Evolutionary conservation across 2,797 vertebrate genomes (phyloP).

Genomic region (Gallinago stenura): DNA sequence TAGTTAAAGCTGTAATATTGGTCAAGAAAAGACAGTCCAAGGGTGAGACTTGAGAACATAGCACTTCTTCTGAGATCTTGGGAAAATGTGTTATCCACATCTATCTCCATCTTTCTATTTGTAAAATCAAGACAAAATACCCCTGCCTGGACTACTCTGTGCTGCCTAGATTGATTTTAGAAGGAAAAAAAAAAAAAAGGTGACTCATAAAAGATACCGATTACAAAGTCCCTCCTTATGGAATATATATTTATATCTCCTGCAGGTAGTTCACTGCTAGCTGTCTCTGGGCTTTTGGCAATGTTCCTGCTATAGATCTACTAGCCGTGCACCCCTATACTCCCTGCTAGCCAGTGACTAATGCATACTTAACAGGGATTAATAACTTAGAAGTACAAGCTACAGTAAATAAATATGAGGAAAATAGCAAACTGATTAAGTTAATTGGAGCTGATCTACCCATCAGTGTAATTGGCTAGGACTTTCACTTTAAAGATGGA

Average conservation of each 20-base stretch:
- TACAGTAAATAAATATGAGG: background rate
- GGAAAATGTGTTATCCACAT: background rate
- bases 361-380: background rate
- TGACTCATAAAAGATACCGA: background rate
- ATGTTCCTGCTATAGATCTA: background rate
- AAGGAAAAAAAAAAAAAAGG: background rate
- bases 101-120: background rate
- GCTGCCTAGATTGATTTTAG: background rate
- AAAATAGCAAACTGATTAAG: slow-evolving; percentile 4
- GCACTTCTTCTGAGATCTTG: background rate
- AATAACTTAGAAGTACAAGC: background rate
- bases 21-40: background rate
- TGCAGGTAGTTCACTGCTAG: background rate
- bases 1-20: background rate
- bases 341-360: background rate
- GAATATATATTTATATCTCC: background rate
- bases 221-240: background rate
- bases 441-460: slow-evolving; percentile 10
- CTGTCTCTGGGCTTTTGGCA: background rate
- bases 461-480: background rate
- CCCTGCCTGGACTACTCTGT: background rate
- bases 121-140: background rate
- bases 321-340: background rate
- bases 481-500: slow-evolving; percentile 29
- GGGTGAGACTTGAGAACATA: background rate